Percentiles rank a stretch among this genome's conserved stretches.
Conservation (phyloP, 2,797 vertebrate genomes). For the Falco naumanni region DNA sequence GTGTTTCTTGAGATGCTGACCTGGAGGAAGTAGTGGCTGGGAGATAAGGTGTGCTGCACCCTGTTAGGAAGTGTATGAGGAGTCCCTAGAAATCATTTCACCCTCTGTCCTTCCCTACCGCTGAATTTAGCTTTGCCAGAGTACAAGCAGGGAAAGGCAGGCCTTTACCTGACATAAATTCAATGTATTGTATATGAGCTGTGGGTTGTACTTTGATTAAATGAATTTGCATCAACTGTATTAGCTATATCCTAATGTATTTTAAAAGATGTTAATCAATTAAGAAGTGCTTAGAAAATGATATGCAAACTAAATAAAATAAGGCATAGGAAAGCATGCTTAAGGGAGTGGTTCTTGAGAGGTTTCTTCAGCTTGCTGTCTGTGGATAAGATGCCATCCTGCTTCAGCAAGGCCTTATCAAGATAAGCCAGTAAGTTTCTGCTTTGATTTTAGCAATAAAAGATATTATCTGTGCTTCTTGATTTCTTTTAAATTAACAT, state of each 20-base stretch:
- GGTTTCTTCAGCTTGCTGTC: not conserved
- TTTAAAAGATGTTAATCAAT: constrained; percentile 41
- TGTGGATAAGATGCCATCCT: not conserved
- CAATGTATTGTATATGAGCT: not conserved
- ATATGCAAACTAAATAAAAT: constrained; percentile 29
- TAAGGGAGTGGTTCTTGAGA: constrained; percentile 5
- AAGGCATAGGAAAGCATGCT: not conserved
- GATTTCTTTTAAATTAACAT: constrained; percentile 28
- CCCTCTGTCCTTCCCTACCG: not conserved
- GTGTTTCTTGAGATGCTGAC: not conserved
- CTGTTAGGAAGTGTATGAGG: not conserved
- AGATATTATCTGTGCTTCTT: constrained; percentile 38
- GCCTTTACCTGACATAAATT: not conserved
- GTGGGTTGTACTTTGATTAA: not conserved
- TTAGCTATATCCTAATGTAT: constrained; percentile 28
- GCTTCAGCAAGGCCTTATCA: constrained; percentile 4
- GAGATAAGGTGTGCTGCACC: not conserved
- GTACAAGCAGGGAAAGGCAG: not conserved
- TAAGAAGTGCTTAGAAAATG: constrained; percentile 31
- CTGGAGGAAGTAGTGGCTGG: not conserved
- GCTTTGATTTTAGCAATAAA: constrained; percentile 55
- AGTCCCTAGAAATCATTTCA: not conserved
- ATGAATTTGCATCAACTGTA: constrained; percentile 25
- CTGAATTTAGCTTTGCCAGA: not conserved
- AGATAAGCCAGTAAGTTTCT: not conserved